phyloP scores from a whole-genome alignment of 1,140 invertebrate species.

The Glossosoma conforme region DNA sequence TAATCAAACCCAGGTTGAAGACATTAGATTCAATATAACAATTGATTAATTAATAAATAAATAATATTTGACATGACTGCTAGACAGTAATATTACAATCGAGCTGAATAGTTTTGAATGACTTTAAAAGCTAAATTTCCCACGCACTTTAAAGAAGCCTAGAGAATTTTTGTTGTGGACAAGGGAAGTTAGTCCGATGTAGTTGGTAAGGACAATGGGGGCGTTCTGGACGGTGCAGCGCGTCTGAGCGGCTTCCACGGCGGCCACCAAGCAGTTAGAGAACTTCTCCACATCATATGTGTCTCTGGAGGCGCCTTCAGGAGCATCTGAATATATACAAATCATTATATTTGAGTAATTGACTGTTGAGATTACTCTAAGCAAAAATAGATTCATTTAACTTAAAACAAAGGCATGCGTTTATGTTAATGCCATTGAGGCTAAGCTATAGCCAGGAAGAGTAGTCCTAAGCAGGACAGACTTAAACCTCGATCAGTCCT shows the following conservation, averaged over 20 bases:
- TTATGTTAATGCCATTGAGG: no score
- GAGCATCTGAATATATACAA: constrained; percentile 34
- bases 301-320: constrained; percentile 39
- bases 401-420: no score
- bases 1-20: no score
- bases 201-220: constrained; percentile 74
- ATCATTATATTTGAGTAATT: constrained; percentile 12
- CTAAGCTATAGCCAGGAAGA: no score
- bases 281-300: constrained; percentile 58
- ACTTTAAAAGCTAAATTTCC: constrained; percentile 77
- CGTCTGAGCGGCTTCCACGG: constrained; percentile 43
- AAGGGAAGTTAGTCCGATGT: constrained; percentile 69
- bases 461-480: no score
- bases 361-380: constrained; percentile 11
- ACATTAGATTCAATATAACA: no score
- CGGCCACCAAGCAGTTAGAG: constrained; percentile 48
- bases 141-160: constrained; percentile 81
- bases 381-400: background rate
- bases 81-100: no score
- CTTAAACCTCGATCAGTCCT: no score
- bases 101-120: no score
- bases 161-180: constrained; percentile 79
- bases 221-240: constrained; percentile 58
- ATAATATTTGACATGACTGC: no score
- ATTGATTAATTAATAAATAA: no score